Conservation (phyloP, 2,888 invertebrate species). For the Spodoptera exigua region DNA sequence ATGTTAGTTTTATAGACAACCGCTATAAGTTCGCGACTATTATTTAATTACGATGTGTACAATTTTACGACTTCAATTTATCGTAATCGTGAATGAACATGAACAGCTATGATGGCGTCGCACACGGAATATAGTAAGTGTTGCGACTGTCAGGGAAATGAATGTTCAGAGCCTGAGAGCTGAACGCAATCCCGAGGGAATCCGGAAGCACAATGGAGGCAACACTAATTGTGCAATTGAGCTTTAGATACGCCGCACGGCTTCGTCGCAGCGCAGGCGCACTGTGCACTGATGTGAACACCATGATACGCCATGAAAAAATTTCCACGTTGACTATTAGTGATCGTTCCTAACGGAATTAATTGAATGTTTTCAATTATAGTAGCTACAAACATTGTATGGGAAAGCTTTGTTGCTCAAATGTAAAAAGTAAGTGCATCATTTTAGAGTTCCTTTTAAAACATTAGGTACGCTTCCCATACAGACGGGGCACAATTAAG, state of each 20-base stretch:
- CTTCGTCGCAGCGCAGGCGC: constrained; percentile 43
- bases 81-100: constrained; percentile 42
- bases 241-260: constrained; percentile 73
- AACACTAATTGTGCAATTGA: constrained; percentile 84
- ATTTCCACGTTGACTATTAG: constrained; percentile 61
- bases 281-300: constrained; percentile 57
- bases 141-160: constrained; percentile 52
- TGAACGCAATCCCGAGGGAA: constrained; percentile 79
- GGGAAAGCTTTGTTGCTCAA: neutral
- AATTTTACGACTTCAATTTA: constrained; percentile 60
- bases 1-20: constrained; percentile 54
- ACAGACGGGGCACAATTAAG: no score
- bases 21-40: constrained; percentile 55
- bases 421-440: constrained; percentile 3
- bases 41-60: constrained; percentile 57
- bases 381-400: constrained; percentile 1
- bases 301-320: constrained; percentile 52
- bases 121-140: constrained; percentile 48
- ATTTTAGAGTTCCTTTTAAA: neutral
- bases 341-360: constrained; percentile 32
- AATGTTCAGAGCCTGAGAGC: constrained; percentile 57
- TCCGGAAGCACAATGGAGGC: constrained; percentile 79
- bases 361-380: constrained; percentile 22
- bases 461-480: no score
- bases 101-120: constrained; percentile 34